Percentiles rank a stretch among this genome's conserved stretches.
Conservation (phyloP, 2,888 invertebrate genomes). For the Thelaira solivaga region DNA sequence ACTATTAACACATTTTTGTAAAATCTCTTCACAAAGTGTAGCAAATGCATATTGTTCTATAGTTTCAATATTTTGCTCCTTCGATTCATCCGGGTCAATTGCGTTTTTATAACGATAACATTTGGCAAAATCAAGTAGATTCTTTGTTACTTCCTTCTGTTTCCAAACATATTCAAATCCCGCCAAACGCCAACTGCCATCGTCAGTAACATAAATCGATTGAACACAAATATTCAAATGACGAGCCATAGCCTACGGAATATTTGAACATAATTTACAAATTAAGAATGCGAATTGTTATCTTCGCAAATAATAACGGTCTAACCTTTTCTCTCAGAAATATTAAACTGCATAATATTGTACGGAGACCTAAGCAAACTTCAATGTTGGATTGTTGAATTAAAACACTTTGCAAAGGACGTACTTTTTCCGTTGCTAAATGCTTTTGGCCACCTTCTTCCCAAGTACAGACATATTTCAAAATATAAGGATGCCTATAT, state of each 20-base stretch:
- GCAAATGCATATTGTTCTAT: slow-evolving; percentile 89
- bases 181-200: slow-evolving; percentile 92
- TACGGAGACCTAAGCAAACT: slow-evolving; percentile 89
- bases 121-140: slow-evolving; percentile 83
- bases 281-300: no score
- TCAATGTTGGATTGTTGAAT: slow-evolving; percentile 85
- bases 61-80: slow-evolving; percentile 78
- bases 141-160: slow-evolving; percentile 81
- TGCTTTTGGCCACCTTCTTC: slow-evolving; percentile 85
- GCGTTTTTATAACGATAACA: slow-evolving; percentile 84
- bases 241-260: slow-evolving; percentile 82
- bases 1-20: slow-evolving; percentile 71
- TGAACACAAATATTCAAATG: slow-evolving; percentile 90
- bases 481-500: slow-evolving; percentile 90
- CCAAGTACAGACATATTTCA: slow-evolving; percentile 90
- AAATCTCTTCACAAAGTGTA: slow-evolving; percentile 85
- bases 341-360: slow-evolving; percentile 86
- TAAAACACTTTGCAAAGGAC: slow-evolving; percentile 84
- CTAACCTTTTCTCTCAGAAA: slow-evolving; percentile 88
- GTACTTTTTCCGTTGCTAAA: slow-evolving; percentile 89
- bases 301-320: neutral
- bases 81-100: slow-evolving; percentile 79
- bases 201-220: slow-evolving; percentile 88
- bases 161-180: slow-evolving; percentile 89
- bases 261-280: no score